Evolutionary conservation across 2,797 vertebrate species (phyloP).

Genomic region (Capromys pilorides): DNA sequence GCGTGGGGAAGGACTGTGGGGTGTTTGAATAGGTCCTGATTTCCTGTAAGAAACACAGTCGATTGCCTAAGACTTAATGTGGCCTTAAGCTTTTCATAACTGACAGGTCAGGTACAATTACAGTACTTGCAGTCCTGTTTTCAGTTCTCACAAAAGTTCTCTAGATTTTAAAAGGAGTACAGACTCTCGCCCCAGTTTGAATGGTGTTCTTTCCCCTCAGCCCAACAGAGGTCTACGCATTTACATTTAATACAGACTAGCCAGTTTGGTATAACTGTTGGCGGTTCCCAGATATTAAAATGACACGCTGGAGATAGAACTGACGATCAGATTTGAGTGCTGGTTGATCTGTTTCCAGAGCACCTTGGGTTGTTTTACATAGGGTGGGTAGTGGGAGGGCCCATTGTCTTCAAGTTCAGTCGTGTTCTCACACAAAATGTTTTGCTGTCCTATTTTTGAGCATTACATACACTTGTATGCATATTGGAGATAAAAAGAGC

Average conservation of each 20-base stretch:
- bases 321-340: constrained; percentile 63
- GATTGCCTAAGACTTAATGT: not conserved
- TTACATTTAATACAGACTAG: not conserved
- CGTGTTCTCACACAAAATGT: constrained; percentile 64
- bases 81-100: not conserved
- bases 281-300: constrained; percentile 39
- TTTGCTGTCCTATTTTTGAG: constrained; percentile 77
- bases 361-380: constrained; percentile 71
- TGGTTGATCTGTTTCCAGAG: constrained; percentile 38
- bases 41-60: not conserved
- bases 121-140: not conserved
- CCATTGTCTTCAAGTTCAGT: constrained; percentile 72
- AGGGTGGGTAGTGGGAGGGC: constrained; percentile 72
- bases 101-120: not conserved
- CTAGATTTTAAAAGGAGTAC: not conserved
- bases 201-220: fast-evolving
- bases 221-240: not conserved
- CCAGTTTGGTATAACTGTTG: constrained; percentile 54
- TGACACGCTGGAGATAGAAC: constrained; percentile 8
- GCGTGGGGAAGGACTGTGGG: not conserved
- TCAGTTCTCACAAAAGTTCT: not conserved
- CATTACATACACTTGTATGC: constrained; percentile 74
- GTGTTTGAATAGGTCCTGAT: not conserved
- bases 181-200: not conserved
- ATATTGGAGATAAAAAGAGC: constrained; percentile 74